Evolutionary conservation across 2,113 vertebrate species (phyloP).

Genomic region (Macroglossus sobrinus): DNA sequence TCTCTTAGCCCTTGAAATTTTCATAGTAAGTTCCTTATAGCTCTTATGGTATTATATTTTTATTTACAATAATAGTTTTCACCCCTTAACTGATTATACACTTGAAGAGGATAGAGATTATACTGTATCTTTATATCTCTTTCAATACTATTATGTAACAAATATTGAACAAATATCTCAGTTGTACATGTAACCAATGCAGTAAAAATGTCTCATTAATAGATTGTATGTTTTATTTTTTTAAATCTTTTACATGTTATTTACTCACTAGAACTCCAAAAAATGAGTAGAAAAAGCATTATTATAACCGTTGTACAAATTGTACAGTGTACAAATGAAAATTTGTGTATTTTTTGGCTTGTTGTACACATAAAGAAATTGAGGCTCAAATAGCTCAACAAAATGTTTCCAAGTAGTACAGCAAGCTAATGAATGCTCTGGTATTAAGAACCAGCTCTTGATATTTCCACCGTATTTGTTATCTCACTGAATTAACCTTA

Average conservation of each 20-base stretch:
- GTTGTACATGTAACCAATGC: not conserved
- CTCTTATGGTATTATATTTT: not conserved
- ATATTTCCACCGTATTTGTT: not conserved
- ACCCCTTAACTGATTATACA: not conserved
- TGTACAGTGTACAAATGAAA: not conserved
- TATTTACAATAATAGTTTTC: slow-evolving; percentile 23
- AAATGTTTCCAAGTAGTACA: not conserved
- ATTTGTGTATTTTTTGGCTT: not conserved
- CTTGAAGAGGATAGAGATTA: not conserved
- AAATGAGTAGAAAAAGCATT: not conserved
- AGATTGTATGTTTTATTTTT: not conserved
- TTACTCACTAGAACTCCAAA: not conserved
- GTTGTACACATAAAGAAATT: not conserved
- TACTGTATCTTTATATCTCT: not conserved
- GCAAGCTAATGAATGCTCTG: not conserved
- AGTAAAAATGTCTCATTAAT: not conserved
- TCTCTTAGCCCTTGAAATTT: not conserved
- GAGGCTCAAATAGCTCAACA: not conserved
- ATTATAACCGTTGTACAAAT: not conserved
- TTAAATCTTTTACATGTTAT: not conserved
- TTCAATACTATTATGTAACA: not conserved
- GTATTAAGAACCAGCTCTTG: not conserved
- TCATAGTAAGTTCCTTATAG: not conserved
- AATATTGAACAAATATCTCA: not conserved
- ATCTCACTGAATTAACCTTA: not conserved